These are phyloP conservation scores for Pteria penguin DNA, from an alignment of 2,888 invertebrate genomes.

Conservation along the genomic window DNA sequence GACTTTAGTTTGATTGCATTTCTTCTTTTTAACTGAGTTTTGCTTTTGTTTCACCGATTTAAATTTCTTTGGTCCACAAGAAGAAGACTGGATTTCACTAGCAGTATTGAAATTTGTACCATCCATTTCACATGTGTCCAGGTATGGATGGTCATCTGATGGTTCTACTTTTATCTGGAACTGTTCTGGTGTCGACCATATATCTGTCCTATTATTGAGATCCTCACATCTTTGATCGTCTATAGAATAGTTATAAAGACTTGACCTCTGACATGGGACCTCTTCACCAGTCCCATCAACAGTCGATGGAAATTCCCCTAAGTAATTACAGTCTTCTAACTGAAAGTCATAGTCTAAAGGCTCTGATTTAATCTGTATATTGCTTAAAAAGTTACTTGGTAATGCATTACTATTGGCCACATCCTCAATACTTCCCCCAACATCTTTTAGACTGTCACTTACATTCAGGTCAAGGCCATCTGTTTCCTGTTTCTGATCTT, in stretches of 20 bases:
- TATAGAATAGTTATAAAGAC: too few relatives aligned
- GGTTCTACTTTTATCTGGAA: not conserved
- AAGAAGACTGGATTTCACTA: too few relatives aligned
- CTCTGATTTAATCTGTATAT: not conserved
- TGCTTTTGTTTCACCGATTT: not conserved
- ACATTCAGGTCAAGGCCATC: not conserved
- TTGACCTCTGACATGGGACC: too few relatives aligned
- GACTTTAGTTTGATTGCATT: too few relatives aligned
- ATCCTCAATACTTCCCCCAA: not conserved
- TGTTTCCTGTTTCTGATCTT: not conserved
- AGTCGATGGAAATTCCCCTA: not conserved
- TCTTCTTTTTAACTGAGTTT: not conserved
- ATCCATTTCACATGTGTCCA: not conserved
- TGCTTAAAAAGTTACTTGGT: not conserved
- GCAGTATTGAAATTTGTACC: too few relatives aligned
- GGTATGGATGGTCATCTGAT: too few relatives aligned
- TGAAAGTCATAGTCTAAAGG: not conserved
- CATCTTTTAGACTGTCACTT: not conserved
- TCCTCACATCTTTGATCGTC: too few relatives aligned
- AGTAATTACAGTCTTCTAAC: not conserved
- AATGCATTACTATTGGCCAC: not conserved
- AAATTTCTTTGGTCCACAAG: too few relatives aligned
- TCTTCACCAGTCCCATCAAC: too few relatives aligned
- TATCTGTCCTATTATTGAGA: too few relatives aligned
- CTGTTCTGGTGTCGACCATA: too few relatives aligned